Conservation (phyloP, 2,113 vertebrate genomes). For the Sapajus apella region DNA sequence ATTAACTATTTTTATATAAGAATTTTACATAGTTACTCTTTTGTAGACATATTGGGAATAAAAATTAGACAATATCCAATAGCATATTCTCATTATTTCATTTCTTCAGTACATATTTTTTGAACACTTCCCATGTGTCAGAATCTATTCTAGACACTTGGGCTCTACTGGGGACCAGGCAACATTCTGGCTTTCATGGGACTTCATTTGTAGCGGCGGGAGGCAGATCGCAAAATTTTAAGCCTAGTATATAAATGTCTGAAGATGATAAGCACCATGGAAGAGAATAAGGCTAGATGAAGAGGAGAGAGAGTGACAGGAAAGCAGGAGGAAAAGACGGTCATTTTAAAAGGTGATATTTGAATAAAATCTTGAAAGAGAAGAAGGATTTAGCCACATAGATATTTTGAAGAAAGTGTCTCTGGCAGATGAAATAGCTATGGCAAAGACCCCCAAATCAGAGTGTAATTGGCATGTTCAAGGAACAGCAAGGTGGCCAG, state of each 20-base stretch:
- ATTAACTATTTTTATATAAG: neutral
- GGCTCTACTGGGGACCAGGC: neutral
- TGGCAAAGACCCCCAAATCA: neutral
- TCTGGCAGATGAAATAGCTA: neutral
- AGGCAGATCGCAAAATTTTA: neutral
- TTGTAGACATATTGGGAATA: neutral
- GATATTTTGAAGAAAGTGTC: neutral
- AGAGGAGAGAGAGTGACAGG: neutral
- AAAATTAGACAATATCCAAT: neutral
- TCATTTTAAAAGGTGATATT: neutral
- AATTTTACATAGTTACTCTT: neutral
- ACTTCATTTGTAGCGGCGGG: neutral
- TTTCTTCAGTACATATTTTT: neutral
- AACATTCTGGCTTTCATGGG: neutral
- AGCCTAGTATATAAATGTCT: neutral
- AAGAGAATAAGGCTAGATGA: neutral
- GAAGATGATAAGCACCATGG: neutral
- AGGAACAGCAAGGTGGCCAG: neutral
- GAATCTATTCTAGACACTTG: neutral
- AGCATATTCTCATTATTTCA: neutral
- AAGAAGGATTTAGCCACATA: neutral
- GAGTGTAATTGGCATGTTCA: neutral
- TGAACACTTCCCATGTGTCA: neutral
- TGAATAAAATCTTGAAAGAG: neutral
- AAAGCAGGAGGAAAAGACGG: no score